phyloP scores from a whole-genome alignment of 1,140 invertebrate genomes.

The Leptonema lineaticorne region DNA sequence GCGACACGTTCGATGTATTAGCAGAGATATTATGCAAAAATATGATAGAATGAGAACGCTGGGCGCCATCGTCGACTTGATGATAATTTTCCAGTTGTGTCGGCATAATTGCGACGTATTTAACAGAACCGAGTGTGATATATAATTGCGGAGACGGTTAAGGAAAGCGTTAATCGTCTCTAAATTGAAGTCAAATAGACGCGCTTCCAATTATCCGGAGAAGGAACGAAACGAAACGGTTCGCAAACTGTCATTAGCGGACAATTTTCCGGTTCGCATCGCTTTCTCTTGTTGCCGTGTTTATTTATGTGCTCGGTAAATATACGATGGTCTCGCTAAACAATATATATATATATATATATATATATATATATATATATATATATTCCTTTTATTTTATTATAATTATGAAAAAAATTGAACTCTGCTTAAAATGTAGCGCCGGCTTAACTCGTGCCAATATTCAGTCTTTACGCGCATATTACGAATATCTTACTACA shows the following conservation, averaged over 20 bases:
- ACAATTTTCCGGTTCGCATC: conserved; percentile 4
- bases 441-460: too few species aligned
- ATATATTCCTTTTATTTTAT: too few species aligned
- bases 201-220: background rate
- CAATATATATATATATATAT: too few species aligned
- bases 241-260: background rate
- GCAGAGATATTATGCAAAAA: too few species aligned
- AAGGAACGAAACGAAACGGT: background rate
- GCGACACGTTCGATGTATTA: too few species aligned
- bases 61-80: background rate
- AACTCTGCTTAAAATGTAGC: too few species aligned
- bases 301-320: too few species aligned
- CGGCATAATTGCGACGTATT: background rate
- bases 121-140: background rate
- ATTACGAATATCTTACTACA: too few species aligned
- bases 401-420: too few species aligned
- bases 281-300: conserved; percentile 9
- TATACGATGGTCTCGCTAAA: too few species aligned
- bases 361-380: too few species aligned
- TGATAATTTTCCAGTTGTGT: background rate
- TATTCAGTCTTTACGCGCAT: too few species aligned
- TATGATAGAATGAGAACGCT: background rate
- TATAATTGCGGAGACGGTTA: background rate
- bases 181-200: background rate
- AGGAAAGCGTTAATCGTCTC: background rate